Evolutionary conservation across 2,797 vertebrate genomes (phyloP).

Genomic region (Peromyscus eremicus): DNA sequence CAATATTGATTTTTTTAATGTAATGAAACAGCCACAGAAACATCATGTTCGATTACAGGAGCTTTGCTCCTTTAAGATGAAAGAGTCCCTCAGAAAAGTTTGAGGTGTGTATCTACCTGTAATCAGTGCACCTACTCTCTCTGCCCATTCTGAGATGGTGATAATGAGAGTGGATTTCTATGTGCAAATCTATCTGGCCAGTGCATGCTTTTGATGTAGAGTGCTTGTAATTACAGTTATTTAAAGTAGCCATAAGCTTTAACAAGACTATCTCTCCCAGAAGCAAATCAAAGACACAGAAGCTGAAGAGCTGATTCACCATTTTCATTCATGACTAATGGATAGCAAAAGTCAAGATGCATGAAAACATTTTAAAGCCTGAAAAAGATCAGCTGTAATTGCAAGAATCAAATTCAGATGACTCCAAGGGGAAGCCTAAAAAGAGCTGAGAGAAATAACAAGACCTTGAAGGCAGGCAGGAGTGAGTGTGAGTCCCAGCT

Average conservation of each 20-base stretch:
- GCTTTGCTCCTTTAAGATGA: conserved; percentile 29
- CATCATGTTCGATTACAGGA: neutral
- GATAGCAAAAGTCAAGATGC: conserved; percentile 10
- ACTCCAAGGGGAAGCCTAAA: conserved; percentile 4
- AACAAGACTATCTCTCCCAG: conserved; percentile 48
- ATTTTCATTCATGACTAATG: conserved; percentile 53
- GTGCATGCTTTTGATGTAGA: conserved; percentile 44
- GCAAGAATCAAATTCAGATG: conserved; percentile 7
- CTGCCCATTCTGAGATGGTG: neutral
- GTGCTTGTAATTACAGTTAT: conserved; percentile 52
- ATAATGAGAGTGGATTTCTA: conserved; percentile 44
- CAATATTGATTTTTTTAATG: conserved; percentile 21
- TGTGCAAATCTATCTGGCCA: neutral
- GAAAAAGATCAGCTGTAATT: conserved; percentile 41
- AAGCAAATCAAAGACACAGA: conserved; percentile 56
- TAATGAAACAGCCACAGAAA: neutral
- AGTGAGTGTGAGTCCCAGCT: neutral
- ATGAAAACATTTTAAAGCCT: conserved; percentile 31
- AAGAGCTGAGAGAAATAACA: neutral
- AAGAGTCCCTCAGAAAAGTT: conserved; percentile 6
- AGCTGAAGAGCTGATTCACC: conserved; percentile 46
- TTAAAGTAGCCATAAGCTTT: conserved; percentile 31
- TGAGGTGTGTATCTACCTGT: neutral
- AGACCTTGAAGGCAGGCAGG: conserved; percentile 1
- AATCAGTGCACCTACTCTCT: neutral